Percentiles rank a stretch among this genome's conserved stretches.
These are phyloP conservation scores for Tenthredo scrophulariae DNA, from an alignment of 2,888 invertebrate species.

Conservation along the genomic window DNA sequence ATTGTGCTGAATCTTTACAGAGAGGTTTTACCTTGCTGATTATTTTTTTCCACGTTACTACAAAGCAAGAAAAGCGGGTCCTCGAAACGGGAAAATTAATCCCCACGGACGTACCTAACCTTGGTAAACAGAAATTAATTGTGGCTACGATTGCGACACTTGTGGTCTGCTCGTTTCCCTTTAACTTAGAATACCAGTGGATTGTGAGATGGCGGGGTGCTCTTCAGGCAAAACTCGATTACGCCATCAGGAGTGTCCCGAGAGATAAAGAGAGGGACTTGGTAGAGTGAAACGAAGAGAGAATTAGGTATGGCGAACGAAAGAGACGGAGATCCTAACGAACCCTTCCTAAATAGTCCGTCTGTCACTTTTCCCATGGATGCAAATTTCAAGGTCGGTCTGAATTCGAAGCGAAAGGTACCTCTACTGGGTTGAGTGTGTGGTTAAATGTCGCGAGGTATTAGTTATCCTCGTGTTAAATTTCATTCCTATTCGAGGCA, in stretches of 20 bases:
- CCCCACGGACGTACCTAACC: conserved; percentile 21
- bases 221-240: conserved; percentile 38
- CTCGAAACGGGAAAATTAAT: conserved; percentile 22
- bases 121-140: conserved; percentile 36
- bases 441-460: conserved; percentile 31
- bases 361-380: conserved; percentile 46
- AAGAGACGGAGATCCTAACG: conserved; percentile 37
- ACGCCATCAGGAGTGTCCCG: conserved; percentile 47
- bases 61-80: background rate
- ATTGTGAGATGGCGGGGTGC: conserved; percentile 18
- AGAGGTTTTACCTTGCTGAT: background rate
- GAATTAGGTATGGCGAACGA: background rate
- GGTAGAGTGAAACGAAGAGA: background rate
- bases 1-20: background rate
- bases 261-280: conserved; percentile 21
- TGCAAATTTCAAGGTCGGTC: conserved; percentile 37
- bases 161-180: conserved; percentile 42
- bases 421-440: conserved; percentile 15
- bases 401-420: conserved; percentile 7
- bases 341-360: conserved; percentile 33
- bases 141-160: conserved; percentile 44
- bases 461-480: conserved; percentile 38
- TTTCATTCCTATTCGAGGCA: background rate
- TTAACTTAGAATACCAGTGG: conserved; percentile 37
- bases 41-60: background rate